Base-by-base conservation (phyloP, 2,797 vertebrate species). In the Uromys caudimaculatus region DNA sequence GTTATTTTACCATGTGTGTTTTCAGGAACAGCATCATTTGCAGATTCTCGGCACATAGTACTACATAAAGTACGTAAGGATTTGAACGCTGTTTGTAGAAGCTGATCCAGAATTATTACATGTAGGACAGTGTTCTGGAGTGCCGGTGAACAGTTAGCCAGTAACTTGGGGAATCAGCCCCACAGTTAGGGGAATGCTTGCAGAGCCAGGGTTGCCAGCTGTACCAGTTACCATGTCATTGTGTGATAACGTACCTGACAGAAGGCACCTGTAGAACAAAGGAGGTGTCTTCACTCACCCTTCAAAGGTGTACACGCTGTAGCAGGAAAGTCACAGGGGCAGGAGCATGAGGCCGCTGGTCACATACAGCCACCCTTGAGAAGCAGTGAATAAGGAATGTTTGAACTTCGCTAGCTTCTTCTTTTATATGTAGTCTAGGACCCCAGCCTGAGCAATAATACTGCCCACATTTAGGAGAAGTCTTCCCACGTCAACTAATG, bases 71-170 rank as follows among this genome's bases (percentile, higher is more conserved):
- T 50, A 16, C 73, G n/a, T n/a, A n/a, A n/a, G 2, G 56, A 35
- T 94, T 54, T 83, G 16, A 95, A 76, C 16, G 27, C 29, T 69
- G 24, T 29, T 85, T 82, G 75, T 47, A 71, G 89, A 85, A 95
- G 73, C 29, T 85, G 24, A 52, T 76, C 76, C 64, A 82, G 47
- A 58, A 85, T 67, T 23, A 19, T 67, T 89, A 4, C 47, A 11
- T 16, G 44, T 13, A 90, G 2, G 86, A 3, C 35, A 69, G 6
- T 52, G 6, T 82, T 95, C 52, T 87, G 0, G 81, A 73, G 60
- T 41, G 24, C 50, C 87, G 76, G n/a, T 60, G 38, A 76, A 24
- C 1, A 52, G 86, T n/a, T 62, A 38, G 23, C 69, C 69, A 47
- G 0, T 50, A 21, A 56, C 52, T 58, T 78, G 14, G 3, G 17